These are phyloP conservation scores for Dynastes maya DNA, from an alignment of 2,888 invertebrate genomes.

Conservation along the genomic window DNA sequence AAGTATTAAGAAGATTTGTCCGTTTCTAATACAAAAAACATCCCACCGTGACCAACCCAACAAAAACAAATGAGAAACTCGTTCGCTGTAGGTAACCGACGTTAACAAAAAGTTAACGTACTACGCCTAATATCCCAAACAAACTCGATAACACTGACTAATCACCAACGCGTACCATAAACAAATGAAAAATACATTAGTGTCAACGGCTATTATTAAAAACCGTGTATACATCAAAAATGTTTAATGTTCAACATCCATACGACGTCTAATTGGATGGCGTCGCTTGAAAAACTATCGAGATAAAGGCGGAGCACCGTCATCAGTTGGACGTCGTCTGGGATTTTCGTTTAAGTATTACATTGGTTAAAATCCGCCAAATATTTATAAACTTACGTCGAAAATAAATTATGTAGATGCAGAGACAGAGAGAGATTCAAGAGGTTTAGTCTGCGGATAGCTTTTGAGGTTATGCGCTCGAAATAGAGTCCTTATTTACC, in stretches of 20 bases:
- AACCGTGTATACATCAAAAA: slow-evolving; percentile 41
- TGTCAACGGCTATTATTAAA: slow-evolving; percentile 38
- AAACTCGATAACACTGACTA: slow-evolving; percentile 37
- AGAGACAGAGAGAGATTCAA: neutral
- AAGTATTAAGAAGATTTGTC: neutral
- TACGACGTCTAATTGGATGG: slow-evolving; percentile 36
- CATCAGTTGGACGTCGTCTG: neutral
- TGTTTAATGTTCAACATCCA: slow-evolving; percentile 37
- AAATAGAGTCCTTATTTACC: slow-evolving; percentile 28
- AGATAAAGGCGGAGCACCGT: slow-evolving; percentile 15
- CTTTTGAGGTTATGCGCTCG: slow-evolving; percentile 21
- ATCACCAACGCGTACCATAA: slow-evolving; percentile 23
- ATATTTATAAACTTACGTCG: slow-evolving; percentile 34
- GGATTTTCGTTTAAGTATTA: slow-evolving; percentile 25
- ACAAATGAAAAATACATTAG: slow-evolving; percentile 46
- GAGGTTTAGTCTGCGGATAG: slow-evolving; percentile 19
- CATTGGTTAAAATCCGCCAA: slow-evolving; percentile 34
- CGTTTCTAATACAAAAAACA: neutral
- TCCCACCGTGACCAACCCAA: neutral
- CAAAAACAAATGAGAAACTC: slow-evolving; percentile 1
- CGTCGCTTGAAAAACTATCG: slow-evolving; percentile 17
- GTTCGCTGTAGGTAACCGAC: neutral
- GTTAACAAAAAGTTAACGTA: slow-evolving; percentile 4
- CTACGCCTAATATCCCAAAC: slow-evolving; percentile 25
- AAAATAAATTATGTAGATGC: slow-evolving; percentile 12